Base-by-base conservation (phyloP, 2,888 invertebrate species). In the Mythimna albipuncta region DNA sequence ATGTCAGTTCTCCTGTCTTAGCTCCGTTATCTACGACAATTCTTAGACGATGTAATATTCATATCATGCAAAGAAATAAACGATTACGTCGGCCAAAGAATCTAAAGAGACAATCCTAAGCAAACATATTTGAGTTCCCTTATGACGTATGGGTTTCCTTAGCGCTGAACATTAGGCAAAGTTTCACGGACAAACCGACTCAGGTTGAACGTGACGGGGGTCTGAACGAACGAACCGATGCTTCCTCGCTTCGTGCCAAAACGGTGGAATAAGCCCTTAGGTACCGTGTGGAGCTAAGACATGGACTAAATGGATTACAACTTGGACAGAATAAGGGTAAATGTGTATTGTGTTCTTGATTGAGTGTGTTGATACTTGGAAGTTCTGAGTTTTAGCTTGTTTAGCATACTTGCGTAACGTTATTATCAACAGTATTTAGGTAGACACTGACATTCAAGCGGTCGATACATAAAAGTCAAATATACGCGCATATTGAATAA, bases 141-240 rank as follows among this genome's bases (percentile, higher is more conserved):
- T 83, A 89, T 83, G 87, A 87, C 84, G 81, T 87, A 87, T 86
- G 75, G 85, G 79, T 87, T 89, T 84, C 85, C 76, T 73, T 41
- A 61, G 26, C 32, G 66, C 61, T 68, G 69, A 77, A 69, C 71
- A 82, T 66, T 55, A 64, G 69, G 71, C 63, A 68, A 85, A 79
- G 74, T 77, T 79, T 72, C 61, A 71, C 66, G 72, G 64, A 69
- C 68, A 75, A 74, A 71, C 73, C 63, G 62, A 35, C 54, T 64
- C 72, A 75, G 82, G 79, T 82, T 80, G 73, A 47, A 84, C 85
- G 87, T 87, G 86, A 81, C 65, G 38, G 64, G 81, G 72, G 71
- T 85, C 52, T 61, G 70, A 80, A 83, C 50, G 70, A 70, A 73
- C 21, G 38, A 58, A 35, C 71, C 44, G 61, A 75, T 79, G 63